A percentile compares a stretch with the other conserved stretches of the same genome.
Conservation (phyloP, 2,888 invertebrate species). For the Parasteatoda lunata region DNA sequence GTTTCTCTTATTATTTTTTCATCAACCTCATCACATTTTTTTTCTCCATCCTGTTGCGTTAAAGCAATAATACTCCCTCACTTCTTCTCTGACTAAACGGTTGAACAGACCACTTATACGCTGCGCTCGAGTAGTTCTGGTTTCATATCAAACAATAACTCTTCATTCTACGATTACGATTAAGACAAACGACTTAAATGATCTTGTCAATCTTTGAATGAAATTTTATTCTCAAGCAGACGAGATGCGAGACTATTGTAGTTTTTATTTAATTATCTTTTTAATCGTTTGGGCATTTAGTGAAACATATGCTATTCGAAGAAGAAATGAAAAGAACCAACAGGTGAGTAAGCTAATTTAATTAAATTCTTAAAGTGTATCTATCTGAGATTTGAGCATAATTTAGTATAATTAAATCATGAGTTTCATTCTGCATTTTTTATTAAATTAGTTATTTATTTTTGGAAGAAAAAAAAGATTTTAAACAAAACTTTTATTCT, state of each 20-base stretch:
- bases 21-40: slow-evolving; percentile 33
- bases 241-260: neutral
- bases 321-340: slow-evolving; percentile 31
- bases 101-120: slow-evolving; percentile 31
- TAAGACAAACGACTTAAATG: neutral
- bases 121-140: slow-evolving; percentile 28
- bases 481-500: too few relatives aligned
- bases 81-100: slow-evolving; percentile 50
- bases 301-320: neutral
- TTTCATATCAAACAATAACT: slow-evolving; percentile 25
- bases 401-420: too few relatives aligned
- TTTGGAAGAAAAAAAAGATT: too few relatives aligned
- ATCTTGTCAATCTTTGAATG: neutral
- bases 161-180: neutral
- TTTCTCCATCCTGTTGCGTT: slow-evolving; percentile 29
- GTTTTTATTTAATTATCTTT: neutral
- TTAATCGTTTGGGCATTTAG: slow-evolving; percentile 10
- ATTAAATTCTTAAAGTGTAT: neutral
- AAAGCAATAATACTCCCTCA: slow-evolving; percentile 53
- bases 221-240: neutral
- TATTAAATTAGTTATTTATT: too few relatives aligned
- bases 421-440: too few relatives aligned
- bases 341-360: slow-evolving; percentile 31
- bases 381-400: too few relatives aligned
- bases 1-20: slow-evolving; percentile 36